Base-by-base conservation (phyloP, 2,797 vertebrate genomes). In the Peromyscus attwateri region DNA sequence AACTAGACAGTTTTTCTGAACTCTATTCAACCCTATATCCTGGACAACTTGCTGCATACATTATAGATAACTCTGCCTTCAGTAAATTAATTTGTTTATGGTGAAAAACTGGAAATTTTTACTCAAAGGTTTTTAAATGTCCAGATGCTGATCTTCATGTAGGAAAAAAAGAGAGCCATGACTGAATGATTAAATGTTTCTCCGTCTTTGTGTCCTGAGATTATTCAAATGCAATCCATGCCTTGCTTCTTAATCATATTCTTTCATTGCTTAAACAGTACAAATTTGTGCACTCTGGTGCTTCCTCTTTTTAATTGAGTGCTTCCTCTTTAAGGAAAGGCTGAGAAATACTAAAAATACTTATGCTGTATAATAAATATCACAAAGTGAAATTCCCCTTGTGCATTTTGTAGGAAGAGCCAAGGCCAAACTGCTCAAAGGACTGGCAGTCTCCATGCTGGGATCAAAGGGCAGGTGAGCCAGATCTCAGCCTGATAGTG, bases 71-170 rank as follows among this genome's bases (percentile, higher is more conserved):
- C 43, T 37, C 25, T 79, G 29, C 11, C 68, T 49, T 92, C n/a
- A 25, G 70, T 95, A 92, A 92, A 88, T 94, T 94, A 80, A 94
- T 87, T 95, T 84, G 23, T 79, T 96, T 75, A 60, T 75, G 27
- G 92, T 92, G 60, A 97, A 91, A 97, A 96, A 91, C n/a, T 84
- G 31, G 37, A 46, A 93, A 94, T 57, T 55, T 76, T 96, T 95
- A 94, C n/a, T 31, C 68, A 92, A 95, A 93, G 37, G 43, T 88
- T 94, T 87, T 73, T 76, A 93, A 96, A 96, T 68, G 29, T 91
- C 70, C 89, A 95, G 79, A 97, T 94, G 75, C 92, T 95, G 64
- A 66, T 81, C 88, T 87, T 92, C 89, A 76, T 8, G 25, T 10
- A 71, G 64, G 62, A 85, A 43, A 80, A 77, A 94, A 94, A 60